A percentile compares a stretch with the other conserved stretches of the same genome.
Conservation (phyloP, 2,888 invertebrate species). For the Oscheius sp. region DNA sequence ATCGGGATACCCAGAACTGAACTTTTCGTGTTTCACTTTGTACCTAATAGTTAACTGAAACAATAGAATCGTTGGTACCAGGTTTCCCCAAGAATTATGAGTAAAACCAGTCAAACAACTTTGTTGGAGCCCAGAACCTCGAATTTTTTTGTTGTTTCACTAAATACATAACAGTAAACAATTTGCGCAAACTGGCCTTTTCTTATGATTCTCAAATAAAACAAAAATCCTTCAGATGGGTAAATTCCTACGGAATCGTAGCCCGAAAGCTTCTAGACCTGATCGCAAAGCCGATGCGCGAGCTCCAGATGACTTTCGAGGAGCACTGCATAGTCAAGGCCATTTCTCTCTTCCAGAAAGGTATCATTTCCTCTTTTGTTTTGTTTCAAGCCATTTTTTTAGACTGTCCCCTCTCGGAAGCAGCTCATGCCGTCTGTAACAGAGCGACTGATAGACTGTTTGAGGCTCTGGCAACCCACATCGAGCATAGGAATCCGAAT, state of each 20-base stretch:
- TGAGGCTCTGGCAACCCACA: conserved; percentile 49
- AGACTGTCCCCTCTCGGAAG: conserved; percentile 57
- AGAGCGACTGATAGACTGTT: conserved; percentile 53
- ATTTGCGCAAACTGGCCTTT: too few relatives aligned
- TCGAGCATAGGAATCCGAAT: conserved; percentile 51
- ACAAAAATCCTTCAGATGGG: conserved; percentile 48
- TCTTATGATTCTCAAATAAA: neutral
- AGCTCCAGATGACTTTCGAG: conserved; percentile 58
- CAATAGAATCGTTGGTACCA: too few relatives aligned
- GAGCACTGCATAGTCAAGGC: conserved; percentile 63
- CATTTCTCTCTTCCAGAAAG: conserved; percentile 60
- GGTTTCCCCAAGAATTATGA: too few relatives aligned
- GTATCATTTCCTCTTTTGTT: conserved; percentile 25
- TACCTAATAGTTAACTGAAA: too few relatives aligned
- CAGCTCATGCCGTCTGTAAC: conserved; percentile 39
- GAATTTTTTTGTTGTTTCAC: too few relatives aligned
- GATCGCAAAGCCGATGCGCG: conserved; percentile 59
- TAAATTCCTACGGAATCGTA: conserved; percentile 58
- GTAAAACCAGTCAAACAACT: too few relatives aligned
- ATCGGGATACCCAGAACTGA: too few relatives aligned
- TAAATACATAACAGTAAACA: neutral
- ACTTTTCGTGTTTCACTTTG: too few relatives aligned
- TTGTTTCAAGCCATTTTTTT: conserved; percentile 21
- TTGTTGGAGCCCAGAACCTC: too few relatives aligned
- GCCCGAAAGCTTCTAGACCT: conserved; percentile 57